These are phyloP conservation scores for Mystacides longicornis DNA, from an alignment of 2,888 invertebrate species.

Conservation along the genomic window DNA sequence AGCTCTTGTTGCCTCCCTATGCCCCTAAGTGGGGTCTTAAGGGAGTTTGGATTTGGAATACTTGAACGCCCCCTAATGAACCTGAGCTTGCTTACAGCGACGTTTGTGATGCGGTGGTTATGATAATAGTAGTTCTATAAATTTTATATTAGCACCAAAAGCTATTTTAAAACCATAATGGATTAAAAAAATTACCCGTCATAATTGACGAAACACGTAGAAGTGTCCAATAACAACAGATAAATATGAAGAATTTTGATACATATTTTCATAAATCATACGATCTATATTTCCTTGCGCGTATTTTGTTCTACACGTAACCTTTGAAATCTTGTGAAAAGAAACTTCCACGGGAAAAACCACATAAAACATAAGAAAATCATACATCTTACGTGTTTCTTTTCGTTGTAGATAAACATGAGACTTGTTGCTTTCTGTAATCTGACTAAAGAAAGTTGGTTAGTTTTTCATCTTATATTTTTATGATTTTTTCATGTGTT, in stretches of 20 bases:
- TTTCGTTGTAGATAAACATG: no score
- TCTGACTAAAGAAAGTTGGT: conserved; percentile 5
- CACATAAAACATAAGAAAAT: neutral
- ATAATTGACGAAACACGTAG: neutral
- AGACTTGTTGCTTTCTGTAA: conserved; percentile 5
- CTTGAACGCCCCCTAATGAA: no score
- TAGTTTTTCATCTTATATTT: conserved; percentile 27
- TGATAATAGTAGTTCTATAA: no score
- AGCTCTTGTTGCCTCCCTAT: no score
- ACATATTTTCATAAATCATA: conserved; percentile 2
- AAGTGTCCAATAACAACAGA: neutral
- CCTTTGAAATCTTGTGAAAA: neutral
- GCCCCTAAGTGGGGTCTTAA: no score
- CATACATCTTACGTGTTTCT: neutral
- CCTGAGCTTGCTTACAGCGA: no score
- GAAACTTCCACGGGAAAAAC: neutral
- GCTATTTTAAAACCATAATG: no score
- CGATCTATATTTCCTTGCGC: conserved; percentile 4
- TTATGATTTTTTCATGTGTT: conserved; percentile 25
- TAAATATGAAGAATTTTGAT: neutral
- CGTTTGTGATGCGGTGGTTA: no score
- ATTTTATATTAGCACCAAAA: no score
- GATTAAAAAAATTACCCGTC: no score
- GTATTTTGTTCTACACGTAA: neutral
- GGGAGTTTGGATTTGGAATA: no score